These are phyloP conservation scores for Cyclura pinguis DNA, from an alignment of 2,797 vertebrate genomes.

Conservation along the genomic window DNA sequence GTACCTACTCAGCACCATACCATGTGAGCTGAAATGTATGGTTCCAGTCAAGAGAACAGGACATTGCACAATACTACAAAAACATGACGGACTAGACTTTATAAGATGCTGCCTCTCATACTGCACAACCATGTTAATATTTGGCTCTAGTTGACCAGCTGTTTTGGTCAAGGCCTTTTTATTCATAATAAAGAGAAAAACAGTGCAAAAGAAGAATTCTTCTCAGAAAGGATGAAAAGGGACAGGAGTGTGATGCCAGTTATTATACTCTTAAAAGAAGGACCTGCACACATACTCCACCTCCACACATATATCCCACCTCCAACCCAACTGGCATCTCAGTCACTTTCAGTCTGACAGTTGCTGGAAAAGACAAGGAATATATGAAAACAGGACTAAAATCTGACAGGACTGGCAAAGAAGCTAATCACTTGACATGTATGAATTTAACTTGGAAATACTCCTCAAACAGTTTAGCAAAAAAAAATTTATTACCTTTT, in stretches of 20 bases:
- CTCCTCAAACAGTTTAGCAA: conserved; percentile 50
- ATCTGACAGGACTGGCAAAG: conserved; percentile 19
- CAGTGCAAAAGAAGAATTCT: not conserved
- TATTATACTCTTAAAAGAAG: not conserved
- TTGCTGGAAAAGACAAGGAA: conserved; percentile 45
- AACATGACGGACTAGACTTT: not conserved
- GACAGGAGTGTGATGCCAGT: not conserved
- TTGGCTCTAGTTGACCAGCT: not conserved
- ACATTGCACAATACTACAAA: too few relatives aligned
- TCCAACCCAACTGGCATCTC: not conserved
- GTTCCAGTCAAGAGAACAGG: not conserved
- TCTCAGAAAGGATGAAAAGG: not conserved
- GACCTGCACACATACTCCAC: not conserved
- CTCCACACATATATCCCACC: not conserved
- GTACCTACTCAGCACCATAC: too few relatives aligned
- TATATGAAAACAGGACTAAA: conserved; percentile 42
- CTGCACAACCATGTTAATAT: not conserved
- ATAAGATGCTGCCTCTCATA: not conserved
- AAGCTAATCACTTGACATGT: conserved; percentile 36
- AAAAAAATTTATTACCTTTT: conserved; percentile 88
- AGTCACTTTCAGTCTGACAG: not conserved
- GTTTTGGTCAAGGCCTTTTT: not conserved
- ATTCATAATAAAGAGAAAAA: not conserved
- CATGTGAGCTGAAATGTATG: too few relatives aligned
- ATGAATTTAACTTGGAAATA: conserved; percentile 55